These are phyloP conservation scores for Fragum whitleyi DNA, from an alignment of 2,888 invertebrate genomes.

Conservation along the genomic window DNA sequence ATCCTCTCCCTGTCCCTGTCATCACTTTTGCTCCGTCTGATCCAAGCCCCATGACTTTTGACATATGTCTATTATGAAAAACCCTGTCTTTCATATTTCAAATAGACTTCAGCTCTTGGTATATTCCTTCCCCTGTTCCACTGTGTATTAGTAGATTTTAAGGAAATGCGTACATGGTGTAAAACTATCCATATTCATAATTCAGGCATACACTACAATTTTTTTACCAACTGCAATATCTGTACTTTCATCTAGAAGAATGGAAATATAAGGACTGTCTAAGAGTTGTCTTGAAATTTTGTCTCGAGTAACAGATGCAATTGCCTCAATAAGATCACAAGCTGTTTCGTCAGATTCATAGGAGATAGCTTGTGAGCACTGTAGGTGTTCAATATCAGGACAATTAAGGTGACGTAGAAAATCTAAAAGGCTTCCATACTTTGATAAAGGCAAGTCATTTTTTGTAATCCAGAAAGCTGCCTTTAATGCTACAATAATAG, in stretches of 20 bases:
- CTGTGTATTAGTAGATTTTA: neutral
- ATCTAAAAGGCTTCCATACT: slow-evolving; percentile 12
- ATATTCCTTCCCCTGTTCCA: neutral
- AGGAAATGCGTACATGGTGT: neutral
- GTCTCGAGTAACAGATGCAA: neutral
- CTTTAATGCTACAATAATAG: slow-evolving; percentile 17
- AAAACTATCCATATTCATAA: neutral
- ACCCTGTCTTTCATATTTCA: neutral
- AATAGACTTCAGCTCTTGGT: neutral
- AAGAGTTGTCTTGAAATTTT: slow-evolving; percentile 17
- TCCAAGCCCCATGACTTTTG: slow-evolving; percentile 23
- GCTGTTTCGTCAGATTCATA: slow-evolving; percentile 33
- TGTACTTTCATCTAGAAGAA: slow-evolving; percentile 40
- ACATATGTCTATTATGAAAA: slow-evolving; percentile 4
- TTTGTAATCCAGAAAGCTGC: slow-evolving; percentile 12
- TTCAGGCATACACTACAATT: slow-evolving; percentile 32
- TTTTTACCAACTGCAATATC: slow-evolving; percentile 33
- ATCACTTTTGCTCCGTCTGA: slow-evolving; percentile 35
- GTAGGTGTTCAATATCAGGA: slow-evolving; percentile 27
- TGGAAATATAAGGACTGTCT: slow-evolving; percentile 8
- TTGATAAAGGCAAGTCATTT: neutral
- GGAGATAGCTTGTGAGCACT: slow-evolving; percentile 3
- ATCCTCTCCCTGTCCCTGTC: slow-evolving; percentile 30
- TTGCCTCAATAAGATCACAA: slow-evolving; percentile 7
- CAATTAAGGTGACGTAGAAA: slow-evolving; percentile 19